These are phyloP conservation scores for Poicephalus meyeri DNA, from an alignment of 2,113 vertebrate species.

Conservation along the genomic window DNA sequence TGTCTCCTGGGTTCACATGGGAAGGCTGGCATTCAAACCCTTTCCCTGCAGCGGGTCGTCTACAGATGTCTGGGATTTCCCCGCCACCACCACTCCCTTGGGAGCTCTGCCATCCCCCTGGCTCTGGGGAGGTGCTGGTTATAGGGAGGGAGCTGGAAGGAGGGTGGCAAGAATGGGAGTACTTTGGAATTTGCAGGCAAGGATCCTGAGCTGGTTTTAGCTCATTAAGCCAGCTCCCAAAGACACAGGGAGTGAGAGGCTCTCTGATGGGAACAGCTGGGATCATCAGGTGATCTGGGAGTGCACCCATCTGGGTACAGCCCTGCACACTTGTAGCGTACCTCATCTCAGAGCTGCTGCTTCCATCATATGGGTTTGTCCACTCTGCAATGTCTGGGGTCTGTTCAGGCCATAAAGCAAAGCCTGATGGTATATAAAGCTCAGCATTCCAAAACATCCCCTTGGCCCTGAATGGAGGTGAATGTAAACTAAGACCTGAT, in stretches of 20 bases:
- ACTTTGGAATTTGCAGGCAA: not conserved
- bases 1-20: not conserved
- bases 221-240: not conserved
- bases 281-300: not conserved
- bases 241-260: accelerated
- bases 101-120: not conserved
- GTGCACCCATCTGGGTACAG: not conserved
- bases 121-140: not conserved
- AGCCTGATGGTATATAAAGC: not conserved
- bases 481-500: not conserved
- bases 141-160: not conserved
- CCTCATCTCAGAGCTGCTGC: not conserved
- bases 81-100: not conserved
- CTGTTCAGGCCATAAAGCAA: not conserved
- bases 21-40: not conserved
- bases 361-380: not conserved
- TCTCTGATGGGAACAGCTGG: not conserved
- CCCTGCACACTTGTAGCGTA: not conserved
- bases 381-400: not conserved
- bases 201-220: not conserved
- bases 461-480: not conserved
- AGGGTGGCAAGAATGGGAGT: not conserved
- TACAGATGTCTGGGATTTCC: not conserved
- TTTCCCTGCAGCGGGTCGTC: not conserved
- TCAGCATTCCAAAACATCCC: not conserved